phyloP scores from a whole-genome alignment of 2,797 vertebrate species.

The Gymnothorax reevesii region DNA sequence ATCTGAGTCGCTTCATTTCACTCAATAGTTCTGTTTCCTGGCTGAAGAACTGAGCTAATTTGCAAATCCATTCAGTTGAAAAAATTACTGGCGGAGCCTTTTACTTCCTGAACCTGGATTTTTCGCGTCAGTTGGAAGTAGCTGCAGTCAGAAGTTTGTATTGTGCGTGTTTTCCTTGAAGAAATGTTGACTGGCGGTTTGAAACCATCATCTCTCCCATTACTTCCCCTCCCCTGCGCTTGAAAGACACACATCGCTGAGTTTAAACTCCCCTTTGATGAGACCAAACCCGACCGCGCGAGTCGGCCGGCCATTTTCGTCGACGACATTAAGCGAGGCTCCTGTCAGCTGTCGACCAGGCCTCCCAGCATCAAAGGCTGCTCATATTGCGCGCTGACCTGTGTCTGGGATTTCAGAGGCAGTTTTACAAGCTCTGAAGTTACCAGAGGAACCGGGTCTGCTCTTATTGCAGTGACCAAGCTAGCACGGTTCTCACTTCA shows the following conservation, averaged over 20 bases:
- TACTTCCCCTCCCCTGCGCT: constrained; percentile 17
- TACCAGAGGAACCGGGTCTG: not conserved
- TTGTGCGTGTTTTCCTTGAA: constrained; percentile 50
- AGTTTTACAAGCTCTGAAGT: not conserved
- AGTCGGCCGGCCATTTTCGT: not conserved
- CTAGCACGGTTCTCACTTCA: not conserved
- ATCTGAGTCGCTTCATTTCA: no score
- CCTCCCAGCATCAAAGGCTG: not conserved
- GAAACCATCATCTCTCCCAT: constrained; percentile 30
- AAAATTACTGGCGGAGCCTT: no score
- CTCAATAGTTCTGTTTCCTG: no score
- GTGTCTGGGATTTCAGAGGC: not conserved
- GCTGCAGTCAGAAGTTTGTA: constrained; percentile 53
- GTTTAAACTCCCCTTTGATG: constrained; percentile 35
- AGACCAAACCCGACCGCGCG: constrained; percentile 4
- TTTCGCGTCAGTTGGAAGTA: constrained; percentile 31
- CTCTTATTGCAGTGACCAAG: not conserved
- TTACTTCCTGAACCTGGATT: no score
- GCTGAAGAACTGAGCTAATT: no score
- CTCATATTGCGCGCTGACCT: not conserved
- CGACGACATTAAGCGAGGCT: not conserved
- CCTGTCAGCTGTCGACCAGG: not conserved
- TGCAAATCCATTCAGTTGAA: no score
- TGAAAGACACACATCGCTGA: not conserved
- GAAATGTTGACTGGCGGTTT: constrained; percentile 39